Base-by-base conservation (phyloP, 2,888 invertebrate species). In the Molorchus minor region DNA sequence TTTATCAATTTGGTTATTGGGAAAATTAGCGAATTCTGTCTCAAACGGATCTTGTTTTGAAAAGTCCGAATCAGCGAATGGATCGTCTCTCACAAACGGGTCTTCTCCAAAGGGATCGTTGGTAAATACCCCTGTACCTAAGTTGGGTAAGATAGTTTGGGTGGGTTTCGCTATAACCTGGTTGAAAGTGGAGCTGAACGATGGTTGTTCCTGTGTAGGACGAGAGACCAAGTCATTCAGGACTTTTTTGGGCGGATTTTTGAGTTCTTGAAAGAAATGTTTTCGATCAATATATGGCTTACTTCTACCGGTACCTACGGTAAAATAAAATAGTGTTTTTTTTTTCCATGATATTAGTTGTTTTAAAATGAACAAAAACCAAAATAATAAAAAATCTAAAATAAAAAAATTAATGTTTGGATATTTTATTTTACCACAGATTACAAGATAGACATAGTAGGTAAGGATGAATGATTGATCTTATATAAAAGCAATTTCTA, bases 251-350 rank as follows among this genome's bases (percentile, higher is more conserved):
- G 94, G 94, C 71, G 95, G 95, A 83, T 95, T 94, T 85, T 95
- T 95, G 77, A 95, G 86, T 82, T 95, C 94, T 85, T 94, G 93
- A 86, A 96, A 96, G 85, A 96, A 96, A 83, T 94, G 93, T 86
- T 95, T 95, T 84, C 94, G 94, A 86, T 96, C 95, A 77, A 95
- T 88, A 84, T 94, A 96, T 65, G 95, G 95, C 82, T 92, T 92
- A 82, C 90, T 92, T 81, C 92, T 88, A 77, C 94, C 94, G 72
- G 93, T 94, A 77, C 95, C 80, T 81, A 75, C 73, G 78, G 77
- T 75, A 76, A 76, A 75, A 75, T 75, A 74, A 74, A 76, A 74
- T 73, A 70, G 58, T 62, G n/a, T n/a, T n/a, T n/a, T n/a, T n/a
- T n/a, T 57, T 62, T 62, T 56, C 65, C 35, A 54, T 20, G 33